Evolutionary conservation across 1,140 invertebrate genomes (phyloP), one percentile per base, ranked within the genome.

Genomic region (Whitmania pigra): DNA sequence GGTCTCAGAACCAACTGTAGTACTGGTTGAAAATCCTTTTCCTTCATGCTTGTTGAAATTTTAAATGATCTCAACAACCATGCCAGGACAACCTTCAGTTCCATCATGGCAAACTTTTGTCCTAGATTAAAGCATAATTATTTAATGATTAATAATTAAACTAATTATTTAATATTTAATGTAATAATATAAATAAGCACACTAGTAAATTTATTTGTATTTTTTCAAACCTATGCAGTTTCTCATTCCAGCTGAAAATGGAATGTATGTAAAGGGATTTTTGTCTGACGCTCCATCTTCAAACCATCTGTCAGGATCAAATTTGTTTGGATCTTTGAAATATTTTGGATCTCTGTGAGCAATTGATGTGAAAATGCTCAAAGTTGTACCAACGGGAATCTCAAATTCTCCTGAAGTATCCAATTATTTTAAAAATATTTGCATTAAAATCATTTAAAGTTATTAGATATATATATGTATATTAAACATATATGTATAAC

Each of bases 241-340:
- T 74, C 90, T 86, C 0, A 89, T 88, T 60, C 90, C 90, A 89
- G 90, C 90, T 4, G 89, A 90, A 84, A 93, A 93, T 2, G 91
- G 91, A 31, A 93, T 87, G 88, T 78, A 92, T 15, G 89, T 87
- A 80, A 90, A 93, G 67, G 90, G 91, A 77, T 92, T 89, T 54
- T 90, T 85, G 69, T 86, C 86, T 11, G 85, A 84, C 4, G 86
- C 85, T 71, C 87, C 88, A 80, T 94, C 92, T 0, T 89, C 88
- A 60, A 92, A 82, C 84, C 96, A 97, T 79, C 93, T 89, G 74
- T 96, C 92, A 0, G 94, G 93, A 83, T 95, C 86, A 79, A 94
- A 97, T 70, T 83, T 85, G 43, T 89, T 85, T 0, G 93, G 90
- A 78, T 96, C 89, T 0, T 87, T 86, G 77, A 89, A 93, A 75